Base-by-base conservation (phyloP, 64 coral and sea anemone species). In the Platygyra sinensis region DNA sequence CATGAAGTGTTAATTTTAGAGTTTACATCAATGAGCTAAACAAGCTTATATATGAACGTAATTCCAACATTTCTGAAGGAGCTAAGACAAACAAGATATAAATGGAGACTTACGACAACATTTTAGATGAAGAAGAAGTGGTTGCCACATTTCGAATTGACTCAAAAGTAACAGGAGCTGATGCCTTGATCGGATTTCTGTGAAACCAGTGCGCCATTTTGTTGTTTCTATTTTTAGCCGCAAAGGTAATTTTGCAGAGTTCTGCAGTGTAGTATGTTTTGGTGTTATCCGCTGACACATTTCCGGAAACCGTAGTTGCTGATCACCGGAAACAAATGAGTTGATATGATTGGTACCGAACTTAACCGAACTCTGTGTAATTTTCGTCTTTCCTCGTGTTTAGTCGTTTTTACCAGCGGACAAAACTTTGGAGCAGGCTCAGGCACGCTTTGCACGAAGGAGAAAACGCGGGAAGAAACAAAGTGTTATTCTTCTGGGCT, bases 171-270 rank as follows among this genome's bases (percentile, higher is more conserved):
- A 99, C 97, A 51, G 97, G 90, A 61, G 94, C 97, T 67, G 97
- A 93, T 81, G 97, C 97, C 80, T 99, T 99, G 31, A 99, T 93
- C 2, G 97, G 94, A 72, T 99, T 99, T 93, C 97, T 87, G 73
- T 99, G 97, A 91, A 99, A 99, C 97, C 97, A 99, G 71, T 99
- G 94, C 84, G 97, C 97, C 97, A 99, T 99, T 28, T 84, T 93
- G 46, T 60, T 85, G 80, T 91, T 87, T 52, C 38, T 52, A 72
- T 72, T 69, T 17, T 50, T 80, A 33, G 4, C 27, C 29, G 32
- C 18, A 3, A n/a, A 62, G 22, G 80, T 42, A 83, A 83, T 46
- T 46, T 46, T 46, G 42, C 42, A 0, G 33, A 36, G 7, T 5
- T 46, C 7, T 46, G 42, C 1, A 36, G 33, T 8, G 4, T 46